These are phyloP conservation scores for Drosophila guanche DNA, from an alignment of 1,140 invertebrate species.

Conservation along the genomic window DNA sequence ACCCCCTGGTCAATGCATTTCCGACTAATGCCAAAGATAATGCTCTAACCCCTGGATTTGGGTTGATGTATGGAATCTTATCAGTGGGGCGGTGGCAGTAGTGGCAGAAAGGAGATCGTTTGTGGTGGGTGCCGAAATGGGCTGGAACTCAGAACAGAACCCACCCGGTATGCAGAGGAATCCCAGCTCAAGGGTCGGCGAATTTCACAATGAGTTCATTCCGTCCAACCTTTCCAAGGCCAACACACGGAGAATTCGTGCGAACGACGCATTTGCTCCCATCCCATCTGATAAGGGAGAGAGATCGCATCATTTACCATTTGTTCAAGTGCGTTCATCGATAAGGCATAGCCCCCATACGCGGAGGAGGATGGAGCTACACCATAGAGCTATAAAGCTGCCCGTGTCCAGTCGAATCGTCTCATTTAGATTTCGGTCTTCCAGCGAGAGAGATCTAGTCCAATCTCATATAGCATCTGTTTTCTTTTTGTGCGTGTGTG, in stretches of 20 bases:
- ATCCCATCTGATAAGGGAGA: conserved; percentile 29
- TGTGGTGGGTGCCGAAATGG: conserved; percentile 9
- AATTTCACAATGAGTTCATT: conserved; percentile 36
- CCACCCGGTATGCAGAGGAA: neutral
- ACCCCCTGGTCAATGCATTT: conserved; percentile 4
- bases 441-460: conserved; percentile 2
- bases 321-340: conserved; percentile 63
- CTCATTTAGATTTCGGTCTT: conserved; percentile 64
- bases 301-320: conserved; percentile 46
- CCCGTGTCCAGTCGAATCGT: conserved; percentile 28
- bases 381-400: conserved; percentile 55
- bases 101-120: neutral
- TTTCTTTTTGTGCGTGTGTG: neutral
- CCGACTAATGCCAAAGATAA: too few species aligned
- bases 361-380: conserved; percentile 17
- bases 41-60: neutral
- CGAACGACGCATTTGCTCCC: conserved; percentile 40
- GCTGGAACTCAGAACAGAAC: neutral
- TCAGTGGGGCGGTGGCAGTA: neutral
- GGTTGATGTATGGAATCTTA: neutral
- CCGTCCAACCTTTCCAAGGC: conserved; percentile 29
- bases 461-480: conserved; percentile 4
- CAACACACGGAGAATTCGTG: conserved; percentile 10
- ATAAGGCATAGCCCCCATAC: neutral
- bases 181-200: neutral